Evolutionary conservation across 2,888 invertebrate genomes (phyloP).

Genomic region (Argynnis bischoffii): DNA sequence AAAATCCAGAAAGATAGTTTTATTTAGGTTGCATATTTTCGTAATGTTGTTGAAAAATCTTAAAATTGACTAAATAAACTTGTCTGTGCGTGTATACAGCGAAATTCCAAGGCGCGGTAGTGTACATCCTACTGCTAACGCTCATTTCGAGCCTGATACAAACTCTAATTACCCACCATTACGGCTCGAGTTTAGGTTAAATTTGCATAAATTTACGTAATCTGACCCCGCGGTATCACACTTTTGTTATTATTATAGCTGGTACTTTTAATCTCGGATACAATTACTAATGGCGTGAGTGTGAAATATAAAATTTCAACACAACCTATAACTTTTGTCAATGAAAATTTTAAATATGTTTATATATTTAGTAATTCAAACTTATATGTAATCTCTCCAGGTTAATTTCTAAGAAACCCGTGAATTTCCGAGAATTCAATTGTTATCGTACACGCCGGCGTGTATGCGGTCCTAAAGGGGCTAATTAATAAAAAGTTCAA

Average conservation of each 20-base stretch:
- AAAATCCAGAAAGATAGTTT: no score
- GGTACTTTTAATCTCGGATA: not conserved
- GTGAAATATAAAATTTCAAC: no score
- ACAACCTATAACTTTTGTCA: no score
- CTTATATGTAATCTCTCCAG: no score
- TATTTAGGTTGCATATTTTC: no score
- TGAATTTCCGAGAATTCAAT: no score
- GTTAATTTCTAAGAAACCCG: no score
- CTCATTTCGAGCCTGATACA: constrained; percentile 49
- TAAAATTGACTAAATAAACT: not conserved
- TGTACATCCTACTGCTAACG: not conserved
- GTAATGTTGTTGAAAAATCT: not conserved
- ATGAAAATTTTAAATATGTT: no score
- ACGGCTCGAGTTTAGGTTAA: constrained; percentile 46
- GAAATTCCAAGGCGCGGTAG: not conserved
- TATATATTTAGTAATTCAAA: no score
- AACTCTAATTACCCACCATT: constrained; percentile 55
- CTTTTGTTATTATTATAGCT: constrained; percentile 22
- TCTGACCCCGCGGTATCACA: constrained; percentile 57
- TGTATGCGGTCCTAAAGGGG: no score
- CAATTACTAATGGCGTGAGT: not conserved
- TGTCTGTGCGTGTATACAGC: not conserved
- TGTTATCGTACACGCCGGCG: no score
- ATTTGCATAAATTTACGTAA: constrained; percentile 67
- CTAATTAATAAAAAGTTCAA: no score